Conservation (phyloP, 2,113 vertebrate genomes). For the Heloderma charlesbogerti region DNA sequence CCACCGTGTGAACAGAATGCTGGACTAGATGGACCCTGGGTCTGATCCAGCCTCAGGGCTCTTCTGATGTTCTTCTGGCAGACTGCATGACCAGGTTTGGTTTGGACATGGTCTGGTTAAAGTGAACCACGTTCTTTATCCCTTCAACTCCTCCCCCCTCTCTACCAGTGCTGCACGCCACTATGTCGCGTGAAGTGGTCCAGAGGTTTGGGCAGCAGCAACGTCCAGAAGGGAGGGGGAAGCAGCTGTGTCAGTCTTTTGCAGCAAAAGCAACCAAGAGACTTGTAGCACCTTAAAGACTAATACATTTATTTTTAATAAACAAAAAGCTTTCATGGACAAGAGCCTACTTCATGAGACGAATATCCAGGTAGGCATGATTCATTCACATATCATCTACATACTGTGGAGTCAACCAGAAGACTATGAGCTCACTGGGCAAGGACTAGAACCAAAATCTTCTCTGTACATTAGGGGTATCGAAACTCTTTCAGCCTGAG, state of each 20-base stretch:
- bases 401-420: not conserved
- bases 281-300: not conserved
- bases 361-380: no score
- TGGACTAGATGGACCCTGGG: no score
- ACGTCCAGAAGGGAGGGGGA: no score
- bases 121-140: not conserved
- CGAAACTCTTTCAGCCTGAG: no score
- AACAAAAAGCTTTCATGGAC: no score
- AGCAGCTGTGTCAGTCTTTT: no score
- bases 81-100: not conserved
- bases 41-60: no score
- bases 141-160: not conserved
- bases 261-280: not conserved
- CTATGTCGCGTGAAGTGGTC: not conserved
- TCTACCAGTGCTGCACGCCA: not conserved
- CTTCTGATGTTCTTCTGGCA: no score
- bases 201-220: no score
- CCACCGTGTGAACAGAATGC: no score
- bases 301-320: not conserved
- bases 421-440: not conserved
- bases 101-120: not conserved
- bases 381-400: not conserved
- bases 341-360: no score
- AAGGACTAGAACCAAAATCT: not conserved
- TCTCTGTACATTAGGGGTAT: not conserved